Percentiles rank a stretch among this genome's conserved stretches.
These are phyloP conservation scores for Bucco capensis DNA, from an alignment of 2,113 vertebrate species.

Conservation along the genomic window DNA sequence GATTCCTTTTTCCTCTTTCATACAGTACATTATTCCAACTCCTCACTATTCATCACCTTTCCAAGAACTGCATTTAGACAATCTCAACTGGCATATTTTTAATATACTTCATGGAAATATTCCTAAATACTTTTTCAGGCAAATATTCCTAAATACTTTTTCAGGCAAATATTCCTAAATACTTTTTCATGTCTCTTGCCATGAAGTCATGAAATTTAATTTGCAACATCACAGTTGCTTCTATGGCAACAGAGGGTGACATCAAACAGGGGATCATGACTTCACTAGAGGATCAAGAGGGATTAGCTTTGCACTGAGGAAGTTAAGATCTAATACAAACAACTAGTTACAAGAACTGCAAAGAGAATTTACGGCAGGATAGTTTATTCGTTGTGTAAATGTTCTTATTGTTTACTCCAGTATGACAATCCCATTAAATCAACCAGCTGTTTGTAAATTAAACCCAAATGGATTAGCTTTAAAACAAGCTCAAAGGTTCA, in stretches of 20 bases:
- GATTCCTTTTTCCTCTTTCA: neutral
- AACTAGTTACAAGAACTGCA: constrained; percentile 13
- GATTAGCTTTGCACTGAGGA: constrained; percentile 38
- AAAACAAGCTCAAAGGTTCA: constrained; percentile 25
- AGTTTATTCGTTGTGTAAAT: constrained; percentile 22
- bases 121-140: neutral
- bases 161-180: no score
- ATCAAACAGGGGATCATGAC: constrained; percentile 52
- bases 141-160: no score
- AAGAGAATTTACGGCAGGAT: constrained; percentile 2
- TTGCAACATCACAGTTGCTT: constrained; percentile 33
- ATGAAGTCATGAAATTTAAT: constrained; percentile 5
- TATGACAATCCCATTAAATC: constrained; percentile 41
- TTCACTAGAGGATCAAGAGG: constrained; percentile 22
- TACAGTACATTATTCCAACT: neutral
- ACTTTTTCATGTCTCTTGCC: neutral
- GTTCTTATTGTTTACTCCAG: constrained; percentile 35
- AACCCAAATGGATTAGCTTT: constrained; percentile 45
- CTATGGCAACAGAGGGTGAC: constrained; percentile 60
- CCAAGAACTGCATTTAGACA: neutral
- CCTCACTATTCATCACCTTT: neutral
- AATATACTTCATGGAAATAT: neutral
- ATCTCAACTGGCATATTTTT: neutral
- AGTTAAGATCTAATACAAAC: constrained; percentile 61
- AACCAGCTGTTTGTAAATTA: constrained; percentile 54